Percentiles rank a stretch among this genome's conserved stretches.
These are phyloP conservation scores for Eupithecia dodoneata DNA, from an alignment of 2,888 invertebrate genomes.

Conservation along the genomic window DNA sequence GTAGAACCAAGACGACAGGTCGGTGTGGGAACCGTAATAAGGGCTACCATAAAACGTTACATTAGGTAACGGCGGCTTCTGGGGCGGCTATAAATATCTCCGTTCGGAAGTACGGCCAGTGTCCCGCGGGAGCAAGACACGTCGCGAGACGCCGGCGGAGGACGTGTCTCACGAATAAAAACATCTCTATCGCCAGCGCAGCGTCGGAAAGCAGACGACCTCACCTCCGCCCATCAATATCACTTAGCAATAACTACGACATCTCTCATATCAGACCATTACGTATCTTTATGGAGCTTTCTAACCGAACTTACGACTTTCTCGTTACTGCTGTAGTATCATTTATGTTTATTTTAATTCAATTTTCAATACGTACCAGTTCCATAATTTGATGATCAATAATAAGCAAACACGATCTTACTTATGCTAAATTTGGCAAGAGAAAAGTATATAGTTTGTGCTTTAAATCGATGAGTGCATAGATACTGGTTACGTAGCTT, in stretches of 20 bases:
- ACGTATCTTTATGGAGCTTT: constrained; percentile 58
- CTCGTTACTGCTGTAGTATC: constrained; percentile 48
- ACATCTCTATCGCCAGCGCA: constrained; percentile 67
- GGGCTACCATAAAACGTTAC: constrained; percentile 83
- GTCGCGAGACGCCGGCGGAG: constrained; percentile 71
- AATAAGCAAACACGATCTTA: neutral
- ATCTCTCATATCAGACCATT: constrained; percentile 63
- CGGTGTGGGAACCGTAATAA: constrained; percentile 79
- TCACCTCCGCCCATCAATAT: constrained; percentile 75
- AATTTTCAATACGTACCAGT: constrained; percentile 1
- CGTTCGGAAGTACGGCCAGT: constrained; percentile 81
- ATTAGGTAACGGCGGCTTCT: constrained; percentile 83
- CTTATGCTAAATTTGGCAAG: neutral
- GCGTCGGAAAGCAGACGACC: constrained; percentile 48
- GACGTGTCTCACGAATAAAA: constrained; percentile 82
- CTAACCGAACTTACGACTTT: constrained; percentile 56
- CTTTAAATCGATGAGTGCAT: constrained; percentile 41
- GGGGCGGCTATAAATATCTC: constrained; percentile 83
- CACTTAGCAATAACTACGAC: constrained; percentile 73
- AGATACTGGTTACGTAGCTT: constrained; percentile 70
- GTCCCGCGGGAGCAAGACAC: constrained; percentile 81
- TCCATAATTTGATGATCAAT: neutral
- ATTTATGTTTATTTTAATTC: neutral
- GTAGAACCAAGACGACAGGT: constrained; percentile 62
- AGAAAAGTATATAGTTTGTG: neutral